Conservation (phyloP, 2,888 invertebrate genomes). For the Perizoma flavofasciatum region DNA sequence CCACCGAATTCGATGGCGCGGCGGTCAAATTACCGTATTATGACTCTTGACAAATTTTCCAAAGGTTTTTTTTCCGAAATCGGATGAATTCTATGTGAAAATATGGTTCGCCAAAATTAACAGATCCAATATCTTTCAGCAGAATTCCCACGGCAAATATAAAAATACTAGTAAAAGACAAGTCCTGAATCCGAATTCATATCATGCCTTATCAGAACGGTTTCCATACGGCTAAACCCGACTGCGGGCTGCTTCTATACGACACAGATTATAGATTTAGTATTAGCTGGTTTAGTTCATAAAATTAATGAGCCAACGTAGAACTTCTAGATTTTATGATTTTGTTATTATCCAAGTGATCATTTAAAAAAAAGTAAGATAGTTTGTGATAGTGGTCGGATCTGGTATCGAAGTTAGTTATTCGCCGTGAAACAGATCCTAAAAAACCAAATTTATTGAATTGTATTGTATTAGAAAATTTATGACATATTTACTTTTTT, state of each 20-base stretch:
- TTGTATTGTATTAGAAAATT: no score
- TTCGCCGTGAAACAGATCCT: no score
- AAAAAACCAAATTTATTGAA: no score
- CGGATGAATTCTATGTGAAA: neutral
- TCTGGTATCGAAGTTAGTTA: no score
- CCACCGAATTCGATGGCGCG: no score
- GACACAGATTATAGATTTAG: constrained; percentile 9
- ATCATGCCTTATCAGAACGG: constrained; percentile 62
- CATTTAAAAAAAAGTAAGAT: no score
- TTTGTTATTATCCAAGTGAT: no score
- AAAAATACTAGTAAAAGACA: constrained; percentile 50
- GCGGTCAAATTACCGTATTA: no score
- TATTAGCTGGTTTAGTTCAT: constrained; percentile 8
- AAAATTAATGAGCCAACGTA: neutral
- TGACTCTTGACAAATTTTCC: no score
- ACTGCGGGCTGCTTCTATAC: constrained; percentile 23
- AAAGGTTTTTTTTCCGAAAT: neutral
- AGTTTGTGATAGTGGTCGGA: no score
- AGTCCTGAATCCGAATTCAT: constrained; percentile 61
- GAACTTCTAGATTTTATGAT: no score
- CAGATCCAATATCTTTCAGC: constrained; percentile 39
- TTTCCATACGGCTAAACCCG: constrained; percentile 54
- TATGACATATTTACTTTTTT: no score
- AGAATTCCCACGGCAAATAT: constrained; percentile 46
- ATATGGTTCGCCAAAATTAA: constrained; percentile 13